phyloP scores from a whole-genome alignment of 2,888 invertebrate genomes.

The Habrosyne pyritoides region DNA sequence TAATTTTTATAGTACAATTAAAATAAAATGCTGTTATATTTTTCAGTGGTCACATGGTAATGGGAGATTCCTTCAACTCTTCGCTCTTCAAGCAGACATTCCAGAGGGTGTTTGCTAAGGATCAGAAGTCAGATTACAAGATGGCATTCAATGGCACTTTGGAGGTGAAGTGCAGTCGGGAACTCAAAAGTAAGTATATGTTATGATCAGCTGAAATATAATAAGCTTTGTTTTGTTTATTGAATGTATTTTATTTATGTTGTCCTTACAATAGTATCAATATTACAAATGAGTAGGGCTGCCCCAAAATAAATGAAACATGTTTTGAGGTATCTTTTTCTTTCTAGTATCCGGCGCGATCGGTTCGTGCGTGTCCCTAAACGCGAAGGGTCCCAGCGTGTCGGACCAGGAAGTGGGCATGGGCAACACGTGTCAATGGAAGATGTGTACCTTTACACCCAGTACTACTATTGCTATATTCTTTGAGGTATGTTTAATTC shows the following conservation, averaged over 20 bases:
- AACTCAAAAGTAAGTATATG: constrained; percentile 89
- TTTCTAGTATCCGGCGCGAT: constrained; percentile 93
- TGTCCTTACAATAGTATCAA: too few species aligned
- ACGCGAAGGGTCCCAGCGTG: constrained; percentile 95
- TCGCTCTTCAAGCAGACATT: constrained; percentile 99
- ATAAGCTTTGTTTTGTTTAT: too few species aligned
- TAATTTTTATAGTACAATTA: too few species aligned
- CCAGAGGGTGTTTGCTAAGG: constrained; percentile 97
- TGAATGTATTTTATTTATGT: too few species aligned
- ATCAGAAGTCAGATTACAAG: constrained; percentile 94
- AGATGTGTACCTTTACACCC: constrained; percentile 96
- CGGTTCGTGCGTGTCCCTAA: constrained; percentile 97
- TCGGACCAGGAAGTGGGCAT: constrained; percentile 99
- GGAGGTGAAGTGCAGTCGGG: constrained; percentile 98
- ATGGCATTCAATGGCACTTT: constrained; percentile 99
- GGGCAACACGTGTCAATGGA: constrained; percentile 99
- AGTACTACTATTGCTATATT: constrained; percentile 96
- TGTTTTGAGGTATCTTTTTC: constrained; percentile 7
- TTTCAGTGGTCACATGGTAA: constrained; percentile 97
- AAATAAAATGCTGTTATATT: too few species aligned
- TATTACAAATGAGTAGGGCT: too few species aligned
- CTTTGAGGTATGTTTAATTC: constrained; percentile 91
- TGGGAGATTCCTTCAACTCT: constrained; percentile 99
- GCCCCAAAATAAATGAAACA: too few species aligned
- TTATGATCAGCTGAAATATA: background rate